Conservation (phyloP, 2,113 vertebrate genomes). For the Podiceps cristatus region DNA sequence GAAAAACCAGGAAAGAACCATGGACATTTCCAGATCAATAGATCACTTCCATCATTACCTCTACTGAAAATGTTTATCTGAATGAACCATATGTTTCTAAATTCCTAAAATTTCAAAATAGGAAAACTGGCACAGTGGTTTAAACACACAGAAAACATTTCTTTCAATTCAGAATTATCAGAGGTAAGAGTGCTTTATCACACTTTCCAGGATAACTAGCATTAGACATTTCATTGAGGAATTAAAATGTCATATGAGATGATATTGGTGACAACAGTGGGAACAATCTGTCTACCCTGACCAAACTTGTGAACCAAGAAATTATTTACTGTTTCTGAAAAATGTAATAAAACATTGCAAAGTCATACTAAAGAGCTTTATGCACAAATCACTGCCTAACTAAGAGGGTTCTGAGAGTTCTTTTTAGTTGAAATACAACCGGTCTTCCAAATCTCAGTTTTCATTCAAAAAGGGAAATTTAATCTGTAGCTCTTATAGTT, state of each 20-base stretch:
- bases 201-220: background rate
- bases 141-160: background rate
- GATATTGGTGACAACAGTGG: background rate
- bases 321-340: background rate
- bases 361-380: background rate
- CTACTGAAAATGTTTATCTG: background rate
- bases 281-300: background rate
- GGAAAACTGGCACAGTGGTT: fast-evolving
- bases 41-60: background rate
- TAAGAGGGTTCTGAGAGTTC: background rate
- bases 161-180: background rate
- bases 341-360: background rate
- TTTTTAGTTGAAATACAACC: background rate
- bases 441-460: background rate
- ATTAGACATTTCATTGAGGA: background rate
- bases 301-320: background rate
- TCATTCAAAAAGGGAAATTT: background rate
- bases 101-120: background rate
- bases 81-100: background rate
- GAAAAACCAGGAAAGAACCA: background rate
- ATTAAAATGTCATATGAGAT: background rate
- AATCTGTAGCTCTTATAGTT: background rate
- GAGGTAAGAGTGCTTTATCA: background rate
- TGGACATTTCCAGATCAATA: background rate
- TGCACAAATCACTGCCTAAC: background rate